Evolutionary conservation across 64 coral and sea anemone genomes (phyloP), one percentile per base, ranked within the genome.

Genomic region (Pocillopora damicornis): DNA sequence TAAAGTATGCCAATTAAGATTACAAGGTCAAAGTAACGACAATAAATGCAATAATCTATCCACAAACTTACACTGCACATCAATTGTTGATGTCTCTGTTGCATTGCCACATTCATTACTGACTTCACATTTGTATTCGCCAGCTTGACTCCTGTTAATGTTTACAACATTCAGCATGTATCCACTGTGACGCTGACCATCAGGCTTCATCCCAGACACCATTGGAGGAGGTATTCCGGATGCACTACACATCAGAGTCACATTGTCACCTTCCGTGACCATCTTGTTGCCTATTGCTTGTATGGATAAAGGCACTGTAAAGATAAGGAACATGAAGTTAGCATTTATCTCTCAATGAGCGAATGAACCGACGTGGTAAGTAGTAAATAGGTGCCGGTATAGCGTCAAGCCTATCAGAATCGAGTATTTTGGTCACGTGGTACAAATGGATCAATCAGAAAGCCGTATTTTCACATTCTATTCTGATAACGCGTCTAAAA

Each of bases 1-100:
- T 30, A 30, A 30, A 30, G 30, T 30, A 30, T 30, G 30, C 30
- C 30, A 30, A 30, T 30, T 30, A 30, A 30, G 30, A 30, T 30
- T 30, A 30, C 30, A 30, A 30, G 30, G 30, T 30, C 30, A 30
- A 30, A 30, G 30, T 30, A 30, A 30, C 30, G 30, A 30, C 30
- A 15, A 61, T 61, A 61, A 61, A 61, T 61, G 60, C 14, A 61
- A 61, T 8, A 61, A 11, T 11, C 8, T 30, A 61, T 45, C 1
- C 56, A n/a, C 56, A 57, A 0, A 59, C 79, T 82, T 82, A 82
- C 79, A 82, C 15, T 66, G 79, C 26, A 82, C 61, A 22, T 82
- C 79, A 82, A 82, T 42, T 4, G 4, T 38, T 66, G 8, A 14
- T 18, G 60, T 36, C 60, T 82, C 6, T 42, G 79, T 18, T 2